These are phyloP conservation scores for Spongilla lacustris DNA, from an alignment of 37 sponge, comb jelly and placozoan species.

Conservation along the genomic window DNA sequence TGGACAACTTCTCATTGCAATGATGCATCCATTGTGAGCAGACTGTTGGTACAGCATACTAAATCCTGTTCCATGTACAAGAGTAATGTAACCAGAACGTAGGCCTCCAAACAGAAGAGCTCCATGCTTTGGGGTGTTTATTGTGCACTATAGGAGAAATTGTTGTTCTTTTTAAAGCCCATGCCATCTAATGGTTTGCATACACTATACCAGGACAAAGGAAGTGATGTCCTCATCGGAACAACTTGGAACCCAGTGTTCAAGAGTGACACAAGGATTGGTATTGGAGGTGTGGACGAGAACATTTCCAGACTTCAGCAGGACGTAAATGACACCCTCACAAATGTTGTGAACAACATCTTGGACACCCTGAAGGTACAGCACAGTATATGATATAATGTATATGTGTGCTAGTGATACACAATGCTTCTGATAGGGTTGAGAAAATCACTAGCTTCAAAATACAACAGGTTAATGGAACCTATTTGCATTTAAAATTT, in stretches of 20 bases:
- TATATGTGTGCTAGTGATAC: not conserved
- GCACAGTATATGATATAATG: not conserved
- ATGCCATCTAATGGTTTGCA: too few species aligned
- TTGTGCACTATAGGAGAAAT: slow-evolving; percentile 2
- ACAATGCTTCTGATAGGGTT: too few species aligned
- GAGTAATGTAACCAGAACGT: slow-evolving; percentile 42
- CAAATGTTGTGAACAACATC: slow-evolving; percentile 47
- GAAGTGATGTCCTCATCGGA: slow-evolving; percentile 38
- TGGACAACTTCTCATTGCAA: not conserved
- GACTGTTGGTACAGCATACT: slow-evolving; percentile 44
- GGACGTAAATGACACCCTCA: slow-evolving; percentile 25
- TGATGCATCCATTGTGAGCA: slow-evolving; percentile 57
- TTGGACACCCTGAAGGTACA: slow-evolving; percentile 14
- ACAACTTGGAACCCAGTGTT: slow-evolving; percentile 43
- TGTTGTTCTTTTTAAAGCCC: too few species aligned
- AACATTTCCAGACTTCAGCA: slow-evolving; percentile 53
- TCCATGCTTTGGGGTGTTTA: not conserved
- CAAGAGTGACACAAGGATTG: slow-evolving; percentile 60
- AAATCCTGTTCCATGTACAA: slow-evolving; percentile 16
- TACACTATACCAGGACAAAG: slow-evolving; percentile 54
- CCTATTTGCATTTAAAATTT: too few species aligned
- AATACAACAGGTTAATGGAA: too few species aligned
- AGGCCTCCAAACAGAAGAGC: slow-evolving; percentile 60
- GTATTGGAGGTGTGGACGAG: slow-evolving; percentile 37
- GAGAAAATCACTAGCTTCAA: too few species aligned